Evolutionary conservation across 2,888 invertebrate genomes (phyloP).

Genomic region (Dolichomitus sp.): DNA sequence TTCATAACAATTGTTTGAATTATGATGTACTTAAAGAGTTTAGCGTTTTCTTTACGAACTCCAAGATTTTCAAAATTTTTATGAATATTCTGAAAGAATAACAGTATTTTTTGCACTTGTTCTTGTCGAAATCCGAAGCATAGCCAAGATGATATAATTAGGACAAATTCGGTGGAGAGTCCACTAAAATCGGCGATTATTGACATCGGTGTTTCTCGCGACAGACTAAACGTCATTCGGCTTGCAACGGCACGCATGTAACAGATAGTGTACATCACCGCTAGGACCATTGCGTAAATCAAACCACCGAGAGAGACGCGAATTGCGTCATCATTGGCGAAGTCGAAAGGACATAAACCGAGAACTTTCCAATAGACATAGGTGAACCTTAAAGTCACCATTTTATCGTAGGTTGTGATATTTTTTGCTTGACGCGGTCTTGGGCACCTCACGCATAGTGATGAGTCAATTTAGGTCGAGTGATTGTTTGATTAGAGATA

Average conservation of each 20-base stretch:
- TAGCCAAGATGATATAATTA: conserved; percentile 40
- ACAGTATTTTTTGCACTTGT: conserved; percentile 16
- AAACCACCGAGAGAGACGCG: conserved; percentile 22
- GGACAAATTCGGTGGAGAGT: conserved; percentile 11
- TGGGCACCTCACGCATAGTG: neutral
- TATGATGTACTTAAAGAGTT: neutral
- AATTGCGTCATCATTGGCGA: neutral
- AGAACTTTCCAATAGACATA: conserved; percentile 49
- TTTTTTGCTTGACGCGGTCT: conserved; percentile 4
- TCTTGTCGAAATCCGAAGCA: conserved; percentile 27
- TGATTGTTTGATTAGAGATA: neutral
- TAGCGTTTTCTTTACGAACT: neutral
- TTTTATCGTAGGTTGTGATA: conserved; percentile 15
- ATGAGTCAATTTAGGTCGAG: conserved; percentile 13
- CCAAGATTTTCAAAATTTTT: conserved; percentile 12
- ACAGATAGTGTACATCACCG: conserved; percentile 3
- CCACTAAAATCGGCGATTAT: conserved; percentile 36
- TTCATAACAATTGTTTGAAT: conserved; percentile 14
- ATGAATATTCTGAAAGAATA: conserved; percentile 26
- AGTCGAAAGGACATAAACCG: conserved; percentile 45
- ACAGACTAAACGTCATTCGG: conserved; percentile 5
- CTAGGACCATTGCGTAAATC: conserved; percentile 22
- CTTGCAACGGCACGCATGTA: neutral
- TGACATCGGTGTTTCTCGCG: conserved; percentile 36
- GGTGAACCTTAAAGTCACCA: conserved; percentile 3